Evolutionary conservation across 2,113 vertebrate species (phyloP).

Genomic region (Lophius piscatorius): DNA sequence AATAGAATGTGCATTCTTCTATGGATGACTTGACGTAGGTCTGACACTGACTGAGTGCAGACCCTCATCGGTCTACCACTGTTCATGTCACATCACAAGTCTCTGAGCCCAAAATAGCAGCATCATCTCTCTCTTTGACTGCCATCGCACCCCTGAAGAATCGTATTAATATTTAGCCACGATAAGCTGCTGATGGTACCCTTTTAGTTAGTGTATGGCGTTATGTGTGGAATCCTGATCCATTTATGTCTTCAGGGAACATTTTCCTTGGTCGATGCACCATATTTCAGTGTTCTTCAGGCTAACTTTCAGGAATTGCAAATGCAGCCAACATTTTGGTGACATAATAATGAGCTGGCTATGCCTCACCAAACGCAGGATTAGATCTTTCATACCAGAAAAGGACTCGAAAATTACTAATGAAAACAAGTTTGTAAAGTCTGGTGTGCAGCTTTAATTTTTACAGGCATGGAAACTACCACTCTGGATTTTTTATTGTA

Average conservation of each 20-base stretch:
- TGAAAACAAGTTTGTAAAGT: too few species aligned
- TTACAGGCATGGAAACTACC: not conserved
- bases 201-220: too few species aligned
- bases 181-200: constrained; percentile 16
- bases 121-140: constrained; percentile 24
- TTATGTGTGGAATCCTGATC: too few species aligned
- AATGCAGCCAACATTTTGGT: too few species aligned
- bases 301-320: too few species aligned
- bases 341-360: too few species aligned
- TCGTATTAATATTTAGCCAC: constrained; percentile 23
- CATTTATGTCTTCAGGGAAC: too few species aligned
- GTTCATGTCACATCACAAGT: constrained; percentile 61
- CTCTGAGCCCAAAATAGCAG: constrained; percentile 66
- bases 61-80: constrained; percentile 51
- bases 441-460: not conserved
- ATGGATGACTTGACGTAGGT: constrained; percentile 30
- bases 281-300: too few species aligned
- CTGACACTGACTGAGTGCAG: constrained; percentile 79
- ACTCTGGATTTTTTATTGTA: constrained; percentile 4
- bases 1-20: not conserved
- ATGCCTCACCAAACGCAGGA: too few species aligned
- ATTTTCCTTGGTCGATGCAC: too few species aligned
- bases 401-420: too few species aligned
- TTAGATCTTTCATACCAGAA: too few species aligned
- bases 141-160: constrained; percentile 42